These are phyloP conservation scores for Drosophila bunnanda DNA, from an alignment of 2,888 invertebrate species.

Conservation along the genomic window DNA sequence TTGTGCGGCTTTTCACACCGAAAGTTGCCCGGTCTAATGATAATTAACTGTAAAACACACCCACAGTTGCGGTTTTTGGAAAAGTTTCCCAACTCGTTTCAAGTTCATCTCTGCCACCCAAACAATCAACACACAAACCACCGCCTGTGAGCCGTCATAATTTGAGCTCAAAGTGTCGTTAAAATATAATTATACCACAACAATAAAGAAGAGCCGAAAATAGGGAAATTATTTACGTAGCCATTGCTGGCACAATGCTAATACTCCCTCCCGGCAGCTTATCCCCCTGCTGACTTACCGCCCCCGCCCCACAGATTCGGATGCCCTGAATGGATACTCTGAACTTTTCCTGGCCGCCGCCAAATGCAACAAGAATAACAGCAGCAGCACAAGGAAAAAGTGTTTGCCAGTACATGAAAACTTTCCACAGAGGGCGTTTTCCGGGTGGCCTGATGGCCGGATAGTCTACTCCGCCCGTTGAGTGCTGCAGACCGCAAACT, in stretches of 20 bases:
- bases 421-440: constrained; percentile 49
- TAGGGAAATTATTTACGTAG: constrained; percentile 65
- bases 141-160: constrained; percentile 33
- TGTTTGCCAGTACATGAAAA: constrained; percentile 69
- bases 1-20: constrained; percentile 4
- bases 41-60: constrained; percentile 34
- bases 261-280: constrained; percentile 22
- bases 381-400: constrained; percentile 49
- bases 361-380: constrained; percentile 55
- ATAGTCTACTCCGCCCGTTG: constrained; percentile 44
- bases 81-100: constrained; percentile 43
- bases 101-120: constrained; percentile 41
- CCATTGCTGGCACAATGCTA: constrained; percentile 42
- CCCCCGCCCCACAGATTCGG: constrained; percentile 29
- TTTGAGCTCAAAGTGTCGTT: constrained; percentile 50
- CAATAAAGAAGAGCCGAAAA: constrained; percentile 53
- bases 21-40: constrained; percentile 17
- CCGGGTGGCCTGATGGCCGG: constrained; percentile 16
- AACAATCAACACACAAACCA: constrained; percentile 23
- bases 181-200: constrained; percentile 61
- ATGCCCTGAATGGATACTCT: constrained; percentile 55
- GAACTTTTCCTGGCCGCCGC: constrained; percentile 55
- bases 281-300: constrained; percentile 17
- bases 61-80: constrained; percentile 13
- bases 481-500: constrained; percentile 47